Evolutionary conservation across 2,888 invertebrate genomes (phyloP).

Genomic region (Actias luna): DNA sequence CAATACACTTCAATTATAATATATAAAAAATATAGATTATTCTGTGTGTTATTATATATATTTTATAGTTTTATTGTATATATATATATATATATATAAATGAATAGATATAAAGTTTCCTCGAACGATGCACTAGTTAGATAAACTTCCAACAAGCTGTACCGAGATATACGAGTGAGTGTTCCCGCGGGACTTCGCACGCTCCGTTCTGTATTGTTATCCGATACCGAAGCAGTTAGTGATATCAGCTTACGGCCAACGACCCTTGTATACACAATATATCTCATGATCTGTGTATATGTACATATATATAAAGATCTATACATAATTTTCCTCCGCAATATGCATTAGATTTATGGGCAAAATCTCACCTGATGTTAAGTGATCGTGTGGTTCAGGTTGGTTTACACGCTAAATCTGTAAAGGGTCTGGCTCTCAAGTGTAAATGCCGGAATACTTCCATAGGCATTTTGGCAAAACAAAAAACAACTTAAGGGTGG

Average conservation of each 20-base stretch:
- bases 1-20: no score
- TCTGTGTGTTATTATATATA: not conserved
- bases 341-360: not conserved
- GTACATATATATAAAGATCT: not conserved
- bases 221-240: not conserved
- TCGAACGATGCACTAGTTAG: not conserved
- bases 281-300: no score
- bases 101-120: not conserved
- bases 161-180: not conserved
- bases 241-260: not conserved
- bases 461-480: no score
- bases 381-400: no score
- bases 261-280: not conserved
- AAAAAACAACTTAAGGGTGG: no score
- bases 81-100: not conserved
- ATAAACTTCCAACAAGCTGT: not conserved
- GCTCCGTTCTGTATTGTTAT: not conserved
- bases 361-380: no score
- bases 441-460: no score
- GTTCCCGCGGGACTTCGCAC: not conserved
- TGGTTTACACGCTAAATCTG: no score
- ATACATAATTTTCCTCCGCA: not conserved
- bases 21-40: not conserved
- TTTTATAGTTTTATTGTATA: no score
- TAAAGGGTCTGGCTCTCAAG: no score